Percentiles rank a stretch among this genome's conserved stretches.
Conservation (phyloP, 1,140 invertebrate species). For the Musca vetustissima region DNA sequence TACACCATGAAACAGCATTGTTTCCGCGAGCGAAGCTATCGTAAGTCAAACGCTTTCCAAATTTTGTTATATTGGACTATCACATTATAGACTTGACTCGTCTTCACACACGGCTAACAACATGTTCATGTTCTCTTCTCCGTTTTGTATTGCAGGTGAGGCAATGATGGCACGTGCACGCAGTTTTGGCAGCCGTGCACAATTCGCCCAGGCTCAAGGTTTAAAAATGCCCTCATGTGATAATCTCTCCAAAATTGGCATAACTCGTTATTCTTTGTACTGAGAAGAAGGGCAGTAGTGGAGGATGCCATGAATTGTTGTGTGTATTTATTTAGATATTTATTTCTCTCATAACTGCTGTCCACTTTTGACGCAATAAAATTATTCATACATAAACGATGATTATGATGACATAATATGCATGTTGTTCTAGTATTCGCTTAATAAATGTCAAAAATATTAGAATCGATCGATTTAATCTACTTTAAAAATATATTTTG, state of each 20-base stretch:
- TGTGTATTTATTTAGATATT: no score
- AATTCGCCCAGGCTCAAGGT: slow-evolving; percentile 32
- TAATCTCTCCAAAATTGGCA: slow-evolving; percentile 31
- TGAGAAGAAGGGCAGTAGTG: slow-evolving; percentile 2
- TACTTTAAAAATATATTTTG: neutral
- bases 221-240: slow-evolving; percentile 36
- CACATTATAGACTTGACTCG: neutral
- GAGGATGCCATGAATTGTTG: no score
- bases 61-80: neutral
- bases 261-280: slow-evolving; percentile 28
- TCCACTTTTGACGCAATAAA: no score
- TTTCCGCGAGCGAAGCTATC: slow-evolving; percentile 84
- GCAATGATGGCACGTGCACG: slow-evolving; percentile 33
- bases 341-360: no score
- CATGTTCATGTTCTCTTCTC: neutral
- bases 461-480: neutral
- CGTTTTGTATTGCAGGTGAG: slow-evolving; percentile 29
- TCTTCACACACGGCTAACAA: neutral
- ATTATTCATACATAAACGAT: no score
- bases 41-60: slow-evolving; percentile 60
- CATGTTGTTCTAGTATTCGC: neutral
- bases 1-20: slow-evolving; percentile 82
- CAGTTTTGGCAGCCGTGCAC: slow-evolving; percentile 31
- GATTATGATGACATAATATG: neutral
- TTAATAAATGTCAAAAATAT: neutral